Conservation (phyloP, 2,797 vertebrate species). For the Notoglanidium macrostoma region DNA sequence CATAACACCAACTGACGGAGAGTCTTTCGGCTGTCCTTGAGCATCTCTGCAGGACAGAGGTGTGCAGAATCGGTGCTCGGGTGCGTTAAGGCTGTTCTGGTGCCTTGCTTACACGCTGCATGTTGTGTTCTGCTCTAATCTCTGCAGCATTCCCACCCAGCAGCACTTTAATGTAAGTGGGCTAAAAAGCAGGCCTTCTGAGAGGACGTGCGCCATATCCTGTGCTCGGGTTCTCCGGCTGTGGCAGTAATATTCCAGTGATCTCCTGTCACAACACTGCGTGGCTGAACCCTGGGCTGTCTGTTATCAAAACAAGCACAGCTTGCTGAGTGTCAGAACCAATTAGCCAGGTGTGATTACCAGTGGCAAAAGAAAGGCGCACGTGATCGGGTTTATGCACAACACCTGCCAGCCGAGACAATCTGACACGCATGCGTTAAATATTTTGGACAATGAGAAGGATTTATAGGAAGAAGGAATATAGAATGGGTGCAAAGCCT, state of each 20-base stretch:
- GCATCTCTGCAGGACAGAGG: not conserved
- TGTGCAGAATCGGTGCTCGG: not conserved
- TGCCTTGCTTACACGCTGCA: not conserved
- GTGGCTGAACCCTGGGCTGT: constrained; percentile 29
- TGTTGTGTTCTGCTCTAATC: not conserved
- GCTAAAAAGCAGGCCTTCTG: not conserved
- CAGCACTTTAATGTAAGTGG: not conserved
- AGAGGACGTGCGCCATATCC: not conserved
- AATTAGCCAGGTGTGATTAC: constrained; percentile 40
- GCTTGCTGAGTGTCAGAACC: constrained; percentile 45
- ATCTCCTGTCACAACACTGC: constrained; percentile 36
- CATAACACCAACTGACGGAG: not conserved
- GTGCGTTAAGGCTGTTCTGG: not conserved
- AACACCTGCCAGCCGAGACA: not conserved
- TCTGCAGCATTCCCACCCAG: not conserved
- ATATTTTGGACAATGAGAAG: not conserved
- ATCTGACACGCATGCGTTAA: not conserved
- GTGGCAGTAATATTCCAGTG: constrained; percentile 14
- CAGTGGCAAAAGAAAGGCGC: not conserved
- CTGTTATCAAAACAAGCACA: constrained; percentile 45
- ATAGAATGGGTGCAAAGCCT: not conserved
- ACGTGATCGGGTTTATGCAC: constrained; percentile 1
- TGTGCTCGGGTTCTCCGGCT: not conserved
- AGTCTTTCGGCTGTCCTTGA: not conserved
- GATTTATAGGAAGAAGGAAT: not conserved